Base-by-base conservation (phyloP, 2,797 vertebrate species). In the Micromesistius poutassou region DNA sequence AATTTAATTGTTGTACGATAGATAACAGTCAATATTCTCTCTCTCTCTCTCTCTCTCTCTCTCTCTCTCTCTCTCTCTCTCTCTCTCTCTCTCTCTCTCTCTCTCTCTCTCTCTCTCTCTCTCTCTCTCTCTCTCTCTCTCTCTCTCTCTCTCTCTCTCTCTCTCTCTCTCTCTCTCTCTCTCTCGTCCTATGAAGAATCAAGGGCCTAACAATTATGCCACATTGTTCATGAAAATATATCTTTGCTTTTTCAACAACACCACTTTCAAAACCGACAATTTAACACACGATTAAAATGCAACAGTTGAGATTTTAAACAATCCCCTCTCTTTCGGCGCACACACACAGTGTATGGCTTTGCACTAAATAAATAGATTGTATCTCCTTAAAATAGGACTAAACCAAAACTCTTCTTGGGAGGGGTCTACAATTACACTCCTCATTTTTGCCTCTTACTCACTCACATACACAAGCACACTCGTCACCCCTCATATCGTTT, bases 341-440 rank as follows among this genome's bases (percentile, higher is more conserved):
- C 88, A 88, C 86, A 91, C 90, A 83, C 8, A 76, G 83, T 40
- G 81, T 85, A 85, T 82, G 81, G 84, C 86, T 88, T 87, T 85
- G 85, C 77, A 89, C 80, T 85, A 87, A 92, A 94, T 93, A 93
- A 94, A 94, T 93, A 95, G 91, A 92, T 86, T 91, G 87, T 88
- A 31, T 91, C 83, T 83, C 90, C 89, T 89, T 92, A 92, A 93
- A 92, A 93, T 92, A 93, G 79, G 85, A 88, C 89, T 62, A 22
- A 62, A 62, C 19, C 5, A 55, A 62, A 62, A 62, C 25, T n/a
- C 55, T 28, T 68, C n/a, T 68, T 68, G 62, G 42, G 25, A 68
- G 62, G 62, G 25, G 62, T 62, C 55, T 62, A 62, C 55, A 62
- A 8, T 25, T n/a, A 62, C 50, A 62, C 55, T 5, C 42, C 46